These are phyloP conservation scores for Myoxocephalus aenaeus DNA, from an alignment of 2,797 vertebrate species.

Conservation along the genomic window DNA sequence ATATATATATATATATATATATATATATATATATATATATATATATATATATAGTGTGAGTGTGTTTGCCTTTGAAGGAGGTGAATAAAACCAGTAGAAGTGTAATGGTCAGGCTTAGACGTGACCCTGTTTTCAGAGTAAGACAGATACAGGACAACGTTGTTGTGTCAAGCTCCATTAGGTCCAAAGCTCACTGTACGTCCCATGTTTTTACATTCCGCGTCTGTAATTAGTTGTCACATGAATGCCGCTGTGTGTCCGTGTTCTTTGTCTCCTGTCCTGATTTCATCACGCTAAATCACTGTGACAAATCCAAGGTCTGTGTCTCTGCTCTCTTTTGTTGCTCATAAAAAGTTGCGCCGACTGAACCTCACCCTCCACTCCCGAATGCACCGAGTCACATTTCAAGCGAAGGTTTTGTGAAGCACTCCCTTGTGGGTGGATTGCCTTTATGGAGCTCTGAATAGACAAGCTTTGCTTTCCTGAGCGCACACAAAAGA, in stretches of 20 bases:
- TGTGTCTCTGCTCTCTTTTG: conserved; percentile 55
- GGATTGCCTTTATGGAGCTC: conserved; percentile 63
- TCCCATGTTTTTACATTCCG: background rate
- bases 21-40: too few relatives aligned
- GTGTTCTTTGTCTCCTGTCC: conserved; percentile 31
- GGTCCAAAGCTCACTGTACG: conserved; percentile 1
- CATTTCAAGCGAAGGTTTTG: conserved; percentile 78
- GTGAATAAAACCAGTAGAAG: conserved; percentile 21
- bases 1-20: too few relatives aligned
- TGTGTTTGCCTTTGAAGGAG: conserved; percentile 30
- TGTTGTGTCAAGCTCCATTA: conserved; percentile 2
- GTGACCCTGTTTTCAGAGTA: conserved; percentile 23
- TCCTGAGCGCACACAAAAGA: conserved; percentile 60
- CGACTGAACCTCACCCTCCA: conserved; percentile 74
- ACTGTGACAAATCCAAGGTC: conserved; percentile 57
- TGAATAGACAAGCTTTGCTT: conserved; percentile 69
- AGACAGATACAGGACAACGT: background rate
- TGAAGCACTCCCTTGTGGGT: conserved; percentile 73
- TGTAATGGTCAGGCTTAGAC: conserved; percentile 2
- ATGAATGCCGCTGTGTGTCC: conserved; percentile 37
- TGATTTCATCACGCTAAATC: conserved; percentile 58
- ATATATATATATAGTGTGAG: background rate
- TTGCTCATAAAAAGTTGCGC: conserved; percentile 73
- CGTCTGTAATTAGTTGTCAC: conserved; percentile 29
- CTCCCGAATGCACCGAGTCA: conserved; percentile 69